A percentile compares a stretch with the other conserved stretches of the same genome.
These are phyloP conservation scores for Cherax destructor DNA, from an alignment of 1,140 invertebrate genomes.

Conservation along the genomic window DNA sequence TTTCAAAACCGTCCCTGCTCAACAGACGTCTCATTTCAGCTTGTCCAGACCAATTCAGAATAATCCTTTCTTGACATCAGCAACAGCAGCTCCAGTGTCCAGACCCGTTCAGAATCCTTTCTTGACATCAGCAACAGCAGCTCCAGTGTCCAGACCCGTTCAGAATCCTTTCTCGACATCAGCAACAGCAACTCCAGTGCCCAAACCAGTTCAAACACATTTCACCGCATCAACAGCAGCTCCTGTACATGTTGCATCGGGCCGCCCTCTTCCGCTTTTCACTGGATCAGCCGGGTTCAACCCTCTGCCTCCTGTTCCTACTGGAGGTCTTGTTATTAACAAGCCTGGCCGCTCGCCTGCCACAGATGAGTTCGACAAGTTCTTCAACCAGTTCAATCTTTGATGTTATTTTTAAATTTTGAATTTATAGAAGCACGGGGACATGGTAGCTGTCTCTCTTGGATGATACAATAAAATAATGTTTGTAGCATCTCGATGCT, in stretches of 20 bases:
- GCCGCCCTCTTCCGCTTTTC: neutral
- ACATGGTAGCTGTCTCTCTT: neutral
- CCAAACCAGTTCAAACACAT: slow-evolving; percentile 10
- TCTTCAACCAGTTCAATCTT: slow-evolving; percentile 52
- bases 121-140: slow-evolving; percentile 3
- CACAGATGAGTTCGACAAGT: slow-evolving; percentile 57
- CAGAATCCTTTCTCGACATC: slow-evolving; percentile 1
- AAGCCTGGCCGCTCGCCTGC: slow-evolving; percentile 6
- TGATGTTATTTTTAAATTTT: slow-evolving; percentile 6
- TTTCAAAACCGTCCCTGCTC: slow-evolving; percentile 69
- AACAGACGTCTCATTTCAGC: neutral
- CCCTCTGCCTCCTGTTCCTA: slow-evolving; percentile 45
- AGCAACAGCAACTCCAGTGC: neutral
- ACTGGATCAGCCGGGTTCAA: neutral
- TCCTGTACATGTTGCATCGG: neutral
- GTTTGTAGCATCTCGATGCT: neutral
- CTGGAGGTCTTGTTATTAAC: slow-evolving; percentile 52
- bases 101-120: neutral
- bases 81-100: neutral
- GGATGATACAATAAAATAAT: neutral
- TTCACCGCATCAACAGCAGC: slow-evolving; percentile 8
- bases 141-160: neutral
- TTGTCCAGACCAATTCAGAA: neutral
- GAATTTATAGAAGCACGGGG: neutral
- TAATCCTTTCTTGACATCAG: slow-evolving; percentile 6